Evolutionary conservation across 2,797 vertebrate species (phyloP).

Genomic region (Xenops minutus): DNA sequence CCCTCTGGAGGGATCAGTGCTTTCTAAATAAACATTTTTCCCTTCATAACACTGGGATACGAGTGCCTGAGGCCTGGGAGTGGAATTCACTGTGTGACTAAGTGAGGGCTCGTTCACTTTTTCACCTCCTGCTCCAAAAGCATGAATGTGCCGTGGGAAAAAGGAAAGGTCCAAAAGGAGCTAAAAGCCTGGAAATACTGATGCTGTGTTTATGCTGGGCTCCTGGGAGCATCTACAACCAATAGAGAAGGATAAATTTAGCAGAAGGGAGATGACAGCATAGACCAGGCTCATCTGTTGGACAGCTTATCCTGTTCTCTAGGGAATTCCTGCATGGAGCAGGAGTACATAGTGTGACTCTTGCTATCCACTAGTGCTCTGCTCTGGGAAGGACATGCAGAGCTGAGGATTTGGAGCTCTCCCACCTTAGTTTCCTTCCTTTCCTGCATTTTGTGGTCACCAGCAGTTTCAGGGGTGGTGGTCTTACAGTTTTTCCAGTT

Average conservation of each 20-base stretch:
- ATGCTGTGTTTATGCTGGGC: background rate
- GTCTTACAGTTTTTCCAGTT: background rate
- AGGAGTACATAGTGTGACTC: background rate
- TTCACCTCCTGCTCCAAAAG: background rate
- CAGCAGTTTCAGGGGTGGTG: background rate
- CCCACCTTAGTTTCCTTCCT: background rate
- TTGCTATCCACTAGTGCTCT: background rate
- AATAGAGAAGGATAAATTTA: background rate
- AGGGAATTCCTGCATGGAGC: background rate
- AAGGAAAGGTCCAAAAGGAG: background rate
- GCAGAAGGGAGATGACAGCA: background rate
- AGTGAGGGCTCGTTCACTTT: background rate
- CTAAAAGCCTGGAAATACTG: background rate
- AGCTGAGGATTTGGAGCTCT: background rate
- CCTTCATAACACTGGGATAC: rapidly evolving
- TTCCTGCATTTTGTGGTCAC: rapidly evolving
- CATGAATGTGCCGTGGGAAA: background rate
- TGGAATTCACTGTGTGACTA: background rate
- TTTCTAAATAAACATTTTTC: background rate
- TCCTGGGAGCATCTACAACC: background rate
- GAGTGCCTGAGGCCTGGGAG: background rate
- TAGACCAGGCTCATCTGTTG: background rate
- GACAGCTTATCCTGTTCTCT: background rate
- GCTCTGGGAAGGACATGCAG: background rate
- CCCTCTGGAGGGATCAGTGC: background rate